Percentiles rank a stretch among this genome's conserved stretches.
Evolutionary conservation across 2,113 vertebrate genomes (phyloP).

Genomic region (Sinosuthora webbiana): DNA sequence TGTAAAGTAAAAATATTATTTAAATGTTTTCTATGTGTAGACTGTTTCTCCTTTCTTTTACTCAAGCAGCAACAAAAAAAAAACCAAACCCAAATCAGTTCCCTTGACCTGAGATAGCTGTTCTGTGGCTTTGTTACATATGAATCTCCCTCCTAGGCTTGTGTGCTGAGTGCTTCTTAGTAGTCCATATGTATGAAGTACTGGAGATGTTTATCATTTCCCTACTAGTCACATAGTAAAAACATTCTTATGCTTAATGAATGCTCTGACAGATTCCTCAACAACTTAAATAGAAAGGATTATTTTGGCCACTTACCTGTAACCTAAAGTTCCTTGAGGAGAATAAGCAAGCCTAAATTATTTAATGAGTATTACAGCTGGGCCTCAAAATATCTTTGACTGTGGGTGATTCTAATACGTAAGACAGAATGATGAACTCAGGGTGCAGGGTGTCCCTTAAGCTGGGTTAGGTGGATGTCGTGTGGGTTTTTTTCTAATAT

Average conservation of each 20-base stretch:
- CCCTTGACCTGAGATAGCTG: background rate
- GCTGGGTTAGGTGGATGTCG: background rate
- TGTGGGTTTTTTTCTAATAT: background rate
- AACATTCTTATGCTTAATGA: background rate
- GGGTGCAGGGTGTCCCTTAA: background rate
- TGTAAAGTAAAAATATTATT: background rate
- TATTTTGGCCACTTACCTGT: background rate
- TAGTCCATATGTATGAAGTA: background rate
- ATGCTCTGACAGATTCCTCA: background rate
- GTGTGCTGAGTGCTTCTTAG: background rate
- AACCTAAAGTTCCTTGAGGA: background rate
- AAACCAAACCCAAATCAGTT: background rate
- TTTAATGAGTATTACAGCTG: background rate
- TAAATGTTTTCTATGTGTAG: fast-evolving
- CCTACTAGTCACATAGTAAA: background rate
- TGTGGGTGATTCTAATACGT: background rate
- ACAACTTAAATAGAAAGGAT: background rate
- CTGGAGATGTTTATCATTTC: background rate
- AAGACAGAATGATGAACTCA: background rate
- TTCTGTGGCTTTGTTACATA: background rate
- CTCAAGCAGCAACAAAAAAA: background rate
- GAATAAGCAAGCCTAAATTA: background rate
- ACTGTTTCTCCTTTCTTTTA: background rate
- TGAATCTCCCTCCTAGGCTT: background rate
- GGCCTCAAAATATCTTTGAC: background rate